phyloP scores from a whole-genome alignment of 2,113 vertebrate species.

The Furnarius figulus region DNA sequence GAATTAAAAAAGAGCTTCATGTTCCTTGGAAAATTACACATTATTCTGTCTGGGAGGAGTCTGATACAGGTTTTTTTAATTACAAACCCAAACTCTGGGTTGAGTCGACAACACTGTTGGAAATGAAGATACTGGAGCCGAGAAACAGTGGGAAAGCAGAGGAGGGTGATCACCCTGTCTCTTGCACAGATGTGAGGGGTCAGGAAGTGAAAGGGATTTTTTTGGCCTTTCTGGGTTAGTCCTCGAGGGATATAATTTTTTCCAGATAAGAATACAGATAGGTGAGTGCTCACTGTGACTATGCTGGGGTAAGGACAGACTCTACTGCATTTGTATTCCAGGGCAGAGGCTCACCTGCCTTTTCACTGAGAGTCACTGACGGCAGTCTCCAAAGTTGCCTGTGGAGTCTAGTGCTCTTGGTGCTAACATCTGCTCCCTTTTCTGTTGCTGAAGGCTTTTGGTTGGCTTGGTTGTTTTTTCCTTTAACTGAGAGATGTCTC shows the following conservation, averaged over 20 bases:
- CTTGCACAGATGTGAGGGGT: neutral
- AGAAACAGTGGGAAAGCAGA: neutral
- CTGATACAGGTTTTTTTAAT: neutral
- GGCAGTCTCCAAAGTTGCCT: neutral
- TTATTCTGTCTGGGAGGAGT: neutral
- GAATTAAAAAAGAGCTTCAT: neutral
- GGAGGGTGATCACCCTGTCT: neutral
- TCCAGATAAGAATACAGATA: neutral
- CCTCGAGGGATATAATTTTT: neutral
- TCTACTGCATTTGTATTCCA: neutral
- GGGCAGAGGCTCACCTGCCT: neutral
- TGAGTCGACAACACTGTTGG: neutral
- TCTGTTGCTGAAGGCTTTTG: neutral
- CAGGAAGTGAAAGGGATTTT: neutral
- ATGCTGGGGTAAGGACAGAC: neutral
- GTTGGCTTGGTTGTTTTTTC: slow-evolving; percentile 23
- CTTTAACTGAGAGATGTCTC: slow-evolving; percentile 22
- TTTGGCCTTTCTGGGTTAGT: neutral
- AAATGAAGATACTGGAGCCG: neutral
- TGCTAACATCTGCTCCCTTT: neutral
- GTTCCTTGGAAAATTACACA: neutral
- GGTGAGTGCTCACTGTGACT: neutral
- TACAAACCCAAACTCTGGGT: neutral
- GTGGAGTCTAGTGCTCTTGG: neutral
- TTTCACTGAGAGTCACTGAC: neutral